Percentiles rank a stretch among this genome's conserved stretches.
Conservation (phyloP, 2,888 invertebrate genomes). For the Germaria angustata region DNA sequence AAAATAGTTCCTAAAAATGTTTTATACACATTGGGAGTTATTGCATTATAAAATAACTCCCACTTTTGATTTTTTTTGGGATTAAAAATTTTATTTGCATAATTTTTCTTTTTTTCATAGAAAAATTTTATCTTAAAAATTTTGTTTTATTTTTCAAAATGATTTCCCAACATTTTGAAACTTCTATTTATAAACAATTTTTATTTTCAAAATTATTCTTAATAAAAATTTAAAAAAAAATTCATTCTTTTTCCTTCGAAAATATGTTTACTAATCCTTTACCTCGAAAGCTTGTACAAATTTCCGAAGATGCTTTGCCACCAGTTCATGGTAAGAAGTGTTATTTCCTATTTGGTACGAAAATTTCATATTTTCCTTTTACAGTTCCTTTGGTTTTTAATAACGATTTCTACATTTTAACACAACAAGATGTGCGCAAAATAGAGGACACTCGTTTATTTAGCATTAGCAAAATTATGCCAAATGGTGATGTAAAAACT, state of each 20-base stretch:
- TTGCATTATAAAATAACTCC: too few species aligned
- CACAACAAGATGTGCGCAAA: constrained; percentile 76
- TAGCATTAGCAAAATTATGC: constrained; percentile 69
- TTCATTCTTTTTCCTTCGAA: not conserved
- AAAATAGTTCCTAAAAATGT: too few species aligned
- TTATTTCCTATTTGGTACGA: not conserved
- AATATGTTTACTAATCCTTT: constrained; percentile 63
- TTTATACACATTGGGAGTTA: too few species aligned
- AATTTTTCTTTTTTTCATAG: too few species aligned
- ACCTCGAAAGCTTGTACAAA: constrained; percentile 71
- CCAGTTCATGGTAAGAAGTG: constrained; percentile 71
- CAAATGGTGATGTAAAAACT: constrained; percentile 65
- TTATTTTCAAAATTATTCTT: constrained; percentile 14
- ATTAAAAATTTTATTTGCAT: too few species aligned
- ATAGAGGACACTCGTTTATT: constrained; percentile 73
- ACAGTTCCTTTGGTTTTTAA: constrained; percentile 75
- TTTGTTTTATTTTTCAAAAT: too few species aligned
- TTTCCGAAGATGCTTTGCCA: constrained; percentile 73
- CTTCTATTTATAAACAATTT: not conserved
- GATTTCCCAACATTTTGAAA: too few species aligned
- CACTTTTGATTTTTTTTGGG: too few species aligned
- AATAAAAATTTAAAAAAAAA: constrained; percentile 33
- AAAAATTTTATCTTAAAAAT: too few species aligned
- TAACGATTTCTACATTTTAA: constrained; percentile 72
- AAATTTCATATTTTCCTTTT: not conserved